Base-by-base conservation (phyloP, 2,113 vertebrate genomes). In the Neotragus pygmaeus region DNA sequence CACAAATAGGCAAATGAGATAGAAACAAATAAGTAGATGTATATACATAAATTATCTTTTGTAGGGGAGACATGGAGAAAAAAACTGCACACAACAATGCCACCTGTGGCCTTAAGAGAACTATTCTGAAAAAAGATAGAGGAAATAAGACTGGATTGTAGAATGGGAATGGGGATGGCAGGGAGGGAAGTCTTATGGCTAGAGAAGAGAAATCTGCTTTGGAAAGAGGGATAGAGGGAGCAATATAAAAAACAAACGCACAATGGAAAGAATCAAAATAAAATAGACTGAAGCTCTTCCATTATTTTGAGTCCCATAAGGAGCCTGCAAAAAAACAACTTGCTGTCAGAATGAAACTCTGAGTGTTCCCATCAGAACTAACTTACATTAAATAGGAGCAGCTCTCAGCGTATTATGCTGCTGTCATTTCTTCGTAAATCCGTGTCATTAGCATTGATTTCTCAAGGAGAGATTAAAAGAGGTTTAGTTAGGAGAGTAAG, bases 361-460 rank as follows among this genome's bases (percentile, higher is more conserved):
- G 2, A 0, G 53, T 7, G 39, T 96, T 97, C 87, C 98, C 97
- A 97, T 97, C 92, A 98, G 96, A 98, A 97, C 85, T 45, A 93
- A 98, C 97, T 97, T 97, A 96, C 88, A 95, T 97, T 98, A 98
- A 98, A 98, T 36, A 96, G 97, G 89, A 98, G 95, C 93, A 96
- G 91, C 75, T 98, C 95, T 95, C 90, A 9, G 94, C 90, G 58
- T 96, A 98, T 98, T 98, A 98, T 97, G 98, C 3, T 27, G 66
- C 97, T 99, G 98, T 98, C 98, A 98, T 99, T 99, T 98, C 98
- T 97, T 91, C 92, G 98, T 98, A 98, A 99, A 99, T 98, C 99
- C 98, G 36, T 98, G 98, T 98, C 98, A 98, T 99, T 99, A 99
- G 93, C 98, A 99, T 98, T 98, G 98, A 99, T 99, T 98, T 99